Evolutionary conservation across 2,888 invertebrate species (phyloP).

Genomic region (Drosophila ustulata): DNA sequence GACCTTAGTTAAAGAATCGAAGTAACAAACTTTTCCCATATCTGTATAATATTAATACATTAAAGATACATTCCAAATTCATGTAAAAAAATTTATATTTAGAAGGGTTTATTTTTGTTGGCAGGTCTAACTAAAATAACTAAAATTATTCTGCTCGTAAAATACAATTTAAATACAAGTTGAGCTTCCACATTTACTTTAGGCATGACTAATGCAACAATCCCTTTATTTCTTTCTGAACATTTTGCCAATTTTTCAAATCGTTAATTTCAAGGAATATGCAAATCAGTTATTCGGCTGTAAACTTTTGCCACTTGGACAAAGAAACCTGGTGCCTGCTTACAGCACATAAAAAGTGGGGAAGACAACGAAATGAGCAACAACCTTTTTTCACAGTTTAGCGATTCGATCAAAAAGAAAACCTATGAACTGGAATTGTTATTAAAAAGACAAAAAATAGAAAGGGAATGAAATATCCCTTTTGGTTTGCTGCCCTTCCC

Average conservation of each 20-base stretch:
- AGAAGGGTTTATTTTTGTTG: background rate
- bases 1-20: too few relatives aligned
- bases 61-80: background rate
- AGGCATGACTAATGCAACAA: conserved; percentile 3
- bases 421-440: conserved; percentile 62
- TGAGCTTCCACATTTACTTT: background rate
- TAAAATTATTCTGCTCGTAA: background rate
- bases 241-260: conserved; percentile 66
- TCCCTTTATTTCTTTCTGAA: conserved; percentile 10
- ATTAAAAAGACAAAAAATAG: conserved; percentile 58
- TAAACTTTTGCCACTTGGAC: conserved; percentile 47
- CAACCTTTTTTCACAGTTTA: conserved; percentile 68
- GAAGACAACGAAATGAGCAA: conserved; percentile 30
- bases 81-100: background rate
- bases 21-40: too few relatives aligned
- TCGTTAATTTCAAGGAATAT: conserved; percentile 73
- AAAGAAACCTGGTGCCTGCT: conserved; percentile 34
- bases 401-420: conserved; percentile 55
- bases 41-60: too few relatives aligned
- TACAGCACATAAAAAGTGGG: conserved; percentile 47
- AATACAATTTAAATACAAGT: conserved; percentile 3
- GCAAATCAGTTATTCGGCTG: conserved; percentile 67
- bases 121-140: background rate
- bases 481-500: conserved; percentile 15
- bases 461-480: conserved; percentile 48